Evolutionary conservation across 1,140 invertebrate genomes (phyloP).

Genomic region (Metopolophium dirhodum): DNA sequence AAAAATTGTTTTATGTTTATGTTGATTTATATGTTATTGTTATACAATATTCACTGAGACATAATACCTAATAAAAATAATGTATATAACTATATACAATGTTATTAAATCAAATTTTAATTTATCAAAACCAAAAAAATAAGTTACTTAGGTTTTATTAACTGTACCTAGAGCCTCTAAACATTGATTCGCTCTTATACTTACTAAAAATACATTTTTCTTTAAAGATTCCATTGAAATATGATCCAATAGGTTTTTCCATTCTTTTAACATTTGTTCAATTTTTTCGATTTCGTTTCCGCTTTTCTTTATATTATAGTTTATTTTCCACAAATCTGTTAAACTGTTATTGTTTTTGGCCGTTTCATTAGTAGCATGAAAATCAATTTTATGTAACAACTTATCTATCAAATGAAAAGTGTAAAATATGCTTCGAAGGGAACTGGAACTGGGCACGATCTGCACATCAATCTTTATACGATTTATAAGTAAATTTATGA

Average conservation of each 20-base stretch:
- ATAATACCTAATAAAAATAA: background rate
- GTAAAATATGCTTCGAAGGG: constrained; percentile 31
- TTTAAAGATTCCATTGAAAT: constrained; percentile 46
- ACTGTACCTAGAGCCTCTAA: background rate
- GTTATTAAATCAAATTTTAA: constrained; percentile 34
- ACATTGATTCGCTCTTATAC: constrained; percentile 47
- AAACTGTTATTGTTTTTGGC: background rate
- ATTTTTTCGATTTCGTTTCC: background rate
- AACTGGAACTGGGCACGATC: background rate
- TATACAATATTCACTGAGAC: background rate
- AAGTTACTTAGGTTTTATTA: background rate
- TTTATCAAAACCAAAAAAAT: background rate
- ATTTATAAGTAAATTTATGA: constrained; percentile 22
- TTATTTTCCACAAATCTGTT: constrained; percentile 43
- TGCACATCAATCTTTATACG: constrained; percentile 42
- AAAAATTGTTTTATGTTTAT: constrained; percentile 30
- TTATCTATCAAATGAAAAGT: constrained; percentile 46
- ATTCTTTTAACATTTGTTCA: constrained; percentile 25
- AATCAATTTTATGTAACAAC: constrained; percentile 25
- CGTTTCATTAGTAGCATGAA: background rate
- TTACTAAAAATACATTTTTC: constrained; percentile 46
- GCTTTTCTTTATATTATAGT: background rate
- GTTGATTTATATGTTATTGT: background rate
- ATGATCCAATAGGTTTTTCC: background rate
- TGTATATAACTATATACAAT: background rate